Evolutionary conservation across 2,888 invertebrate genomes (phyloP).

Genomic region (Reticulitermes lucifugus): DNA sequence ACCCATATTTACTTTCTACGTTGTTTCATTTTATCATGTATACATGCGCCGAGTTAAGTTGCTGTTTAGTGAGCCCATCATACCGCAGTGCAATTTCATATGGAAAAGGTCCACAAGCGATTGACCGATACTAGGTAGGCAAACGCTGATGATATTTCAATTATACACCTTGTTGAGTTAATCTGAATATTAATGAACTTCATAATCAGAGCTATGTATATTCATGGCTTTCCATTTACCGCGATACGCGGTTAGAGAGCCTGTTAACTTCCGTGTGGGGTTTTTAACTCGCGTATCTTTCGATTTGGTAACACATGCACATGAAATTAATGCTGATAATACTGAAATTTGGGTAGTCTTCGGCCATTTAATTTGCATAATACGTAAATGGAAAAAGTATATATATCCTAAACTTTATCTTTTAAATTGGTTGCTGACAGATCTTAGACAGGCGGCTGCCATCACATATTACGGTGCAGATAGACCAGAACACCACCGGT

Average conservation of each 20-base stretch:
- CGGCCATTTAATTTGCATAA: neutral
- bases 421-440: no score
- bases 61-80: neutral
- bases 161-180: constrained; percentile 39
- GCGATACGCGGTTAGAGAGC: neutral
- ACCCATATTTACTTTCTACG: neutral
- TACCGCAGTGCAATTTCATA: neutral
- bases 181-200: constrained; percentile 37
- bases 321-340: neutral
- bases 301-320: no score
- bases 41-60: neutral
- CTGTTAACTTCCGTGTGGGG: neutral
- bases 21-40: neutral
- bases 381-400: no score
- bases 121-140: neutral
- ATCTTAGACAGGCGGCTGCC: no score
- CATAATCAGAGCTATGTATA: constrained; percentile 32
- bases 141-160: constrained; percentile 27
- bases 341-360: neutral
- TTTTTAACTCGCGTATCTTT: constrained; percentile 12
- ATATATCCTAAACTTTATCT: no score
- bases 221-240: constrained; percentile 22
- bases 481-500: neutral
- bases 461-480: neutral
- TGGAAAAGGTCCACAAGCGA: constrained; percentile 11